These are phyloP conservation scores for Datnioides undecimradiatus DNA, from an alignment of 2,113 vertebrate genomes.

Conservation along the genomic window DNA sequence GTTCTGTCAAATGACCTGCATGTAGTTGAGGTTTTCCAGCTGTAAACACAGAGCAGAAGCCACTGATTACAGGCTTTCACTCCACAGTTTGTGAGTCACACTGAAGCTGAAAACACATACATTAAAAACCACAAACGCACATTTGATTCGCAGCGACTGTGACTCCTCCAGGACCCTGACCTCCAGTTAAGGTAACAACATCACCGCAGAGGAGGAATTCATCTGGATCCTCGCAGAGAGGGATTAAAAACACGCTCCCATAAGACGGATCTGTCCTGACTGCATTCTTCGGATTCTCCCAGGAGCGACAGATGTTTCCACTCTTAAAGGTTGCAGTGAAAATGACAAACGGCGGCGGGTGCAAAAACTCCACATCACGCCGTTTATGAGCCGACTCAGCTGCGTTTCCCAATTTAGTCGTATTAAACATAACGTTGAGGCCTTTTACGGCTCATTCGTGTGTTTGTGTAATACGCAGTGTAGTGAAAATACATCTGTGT, in stretches of 20 bases:
- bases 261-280: constrained; percentile 25
- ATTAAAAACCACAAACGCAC: constrained; percentile 18
- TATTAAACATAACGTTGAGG: background rate
- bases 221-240: background rate
- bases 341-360: no score
- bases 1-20: background rate
- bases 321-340: constrained; percentile 8
- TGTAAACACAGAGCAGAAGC: constrained; percentile 16
- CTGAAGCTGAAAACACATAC: background rate
- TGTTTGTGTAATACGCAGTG: background rate
- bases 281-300: constrained; percentile 37
- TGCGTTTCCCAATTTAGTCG: background rate
- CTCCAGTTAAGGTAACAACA: constrained; percentile 29
- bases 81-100: background rate
- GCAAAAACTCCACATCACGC: background rate
- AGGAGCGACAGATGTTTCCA: constrained; percentile 37
- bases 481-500: background rate
- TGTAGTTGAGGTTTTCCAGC: constrained; percentile 9
- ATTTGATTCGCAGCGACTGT: background rate
- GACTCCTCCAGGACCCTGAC: constrained; percentile 28
- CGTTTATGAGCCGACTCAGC: constrained; percentile 11
- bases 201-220: background rate
- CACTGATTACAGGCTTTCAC: background rate
- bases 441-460: constrained; percentile 6
- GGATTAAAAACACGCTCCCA: constrained; percentile 46